phyloP scores from a whole-genome alignment of 1,140 invertebrate species.

The Planococcus citri region DNA sequence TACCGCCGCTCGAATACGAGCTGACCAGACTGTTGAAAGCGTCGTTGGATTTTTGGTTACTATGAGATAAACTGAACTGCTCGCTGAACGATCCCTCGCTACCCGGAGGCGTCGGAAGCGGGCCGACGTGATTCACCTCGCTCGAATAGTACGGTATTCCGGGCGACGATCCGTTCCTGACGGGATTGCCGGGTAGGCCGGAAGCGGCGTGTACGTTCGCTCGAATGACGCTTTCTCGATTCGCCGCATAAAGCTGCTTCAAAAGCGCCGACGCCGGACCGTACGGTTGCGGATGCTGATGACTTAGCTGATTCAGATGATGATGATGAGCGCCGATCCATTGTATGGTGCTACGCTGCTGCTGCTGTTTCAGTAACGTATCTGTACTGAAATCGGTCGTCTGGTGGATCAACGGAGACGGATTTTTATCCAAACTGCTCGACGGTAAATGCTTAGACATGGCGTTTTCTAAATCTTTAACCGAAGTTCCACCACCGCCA shows the following conservation, averaged over 20 bases:
- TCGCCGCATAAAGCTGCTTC: slow-evolving; percentile 80
- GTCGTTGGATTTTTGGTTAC: slow-evolving; percentile 40
- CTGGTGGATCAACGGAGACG: slow-evolving; percentile 43
- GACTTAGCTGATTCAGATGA: slow-evolving; percentile 42
- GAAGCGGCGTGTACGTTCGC: slow-evolving; percentile 68
- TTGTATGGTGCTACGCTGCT: slow-evolving; percentile 78
- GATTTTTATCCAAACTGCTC: slow-evolving; percentile 42
- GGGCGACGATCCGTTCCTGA: slow-evolving; percentile 31
- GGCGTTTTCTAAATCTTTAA: slow-evolving; percentile 85
- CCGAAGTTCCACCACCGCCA: slow-evolving; percentile 44
- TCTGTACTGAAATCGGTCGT: slow-evolving; percentile 79
- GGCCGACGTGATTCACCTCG: slow-evolving; percentile 41
- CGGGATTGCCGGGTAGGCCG: slow-evolving; percentile 33
- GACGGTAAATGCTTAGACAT: slow-evolving; percentile 87
- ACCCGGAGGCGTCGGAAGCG: slow-evolving; percentile 72
- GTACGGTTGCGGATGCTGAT: slow-evolving; percentile 31
- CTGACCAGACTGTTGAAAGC: slow-evolving; percentile 46
- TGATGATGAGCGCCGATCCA: slow-evolving; percentile 77
- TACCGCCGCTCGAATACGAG: slow-evolving; percentile 41
- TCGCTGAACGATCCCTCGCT: slow-evolving; percentile 65
- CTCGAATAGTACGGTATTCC: slow-evolving; percentile 31
- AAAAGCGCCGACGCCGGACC: slow-evolving; percentile 62
- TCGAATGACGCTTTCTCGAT: slow-evolving; percentile 84
- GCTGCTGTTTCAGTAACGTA: slow-evolving; percentile 64
- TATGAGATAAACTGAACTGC: slow-evolving; percentile 47